Evolutionary conservation across 2,888 invertebrate species (phyloP), one percentile per base, ranked within the genome.

Genomic region (Ethmia dodecea): DNA sequence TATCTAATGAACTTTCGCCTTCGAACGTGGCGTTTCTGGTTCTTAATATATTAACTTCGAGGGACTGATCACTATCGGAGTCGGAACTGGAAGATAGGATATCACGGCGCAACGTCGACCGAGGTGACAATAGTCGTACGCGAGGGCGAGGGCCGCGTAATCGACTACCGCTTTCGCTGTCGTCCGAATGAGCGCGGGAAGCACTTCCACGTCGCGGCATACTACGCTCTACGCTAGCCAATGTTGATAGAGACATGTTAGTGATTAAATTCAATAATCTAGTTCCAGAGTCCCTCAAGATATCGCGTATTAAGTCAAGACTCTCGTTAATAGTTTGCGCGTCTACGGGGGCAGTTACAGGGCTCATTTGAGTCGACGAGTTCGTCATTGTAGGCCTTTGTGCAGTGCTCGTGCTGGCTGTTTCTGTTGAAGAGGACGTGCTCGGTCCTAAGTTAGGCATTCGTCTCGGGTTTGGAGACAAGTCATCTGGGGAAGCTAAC

Each of bases 201-300:
- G 49, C 47, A 5, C 45, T 43, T 1, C 52, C 50, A 5, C 66
- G 64, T 12, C 64, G 52, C 5, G 66, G 60, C 10, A 55, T 53
- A 22, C 49, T 61, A 1, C 74, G 65, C 35, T 76, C 76, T 1
- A 70, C 67, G 37, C 62, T 72, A 6, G 74, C 71, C 36, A 84
- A 47, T 5, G 76, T 79, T 4, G 83, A 72, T 40, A 80, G 44
- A 1, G 86, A 84, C 78, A 84, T 81, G 34, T 81, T 78, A 0
- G 83, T 83, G 31, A 87, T 86, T 31, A 86, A 60, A 48, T 86
- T 83, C 25, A 87, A 56, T 11, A 87, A 52, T 31, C 86, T 62
- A 6, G 81, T 78, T 3, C 86, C 86, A 0, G 86, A 87, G 52
- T 86, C 86, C 32, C 86, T 66, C 6, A 87, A 59, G 40, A 86